Conservation (phyloP, 1,140 invertebrate species). For the Dendrolimus punctatus region DNA sequence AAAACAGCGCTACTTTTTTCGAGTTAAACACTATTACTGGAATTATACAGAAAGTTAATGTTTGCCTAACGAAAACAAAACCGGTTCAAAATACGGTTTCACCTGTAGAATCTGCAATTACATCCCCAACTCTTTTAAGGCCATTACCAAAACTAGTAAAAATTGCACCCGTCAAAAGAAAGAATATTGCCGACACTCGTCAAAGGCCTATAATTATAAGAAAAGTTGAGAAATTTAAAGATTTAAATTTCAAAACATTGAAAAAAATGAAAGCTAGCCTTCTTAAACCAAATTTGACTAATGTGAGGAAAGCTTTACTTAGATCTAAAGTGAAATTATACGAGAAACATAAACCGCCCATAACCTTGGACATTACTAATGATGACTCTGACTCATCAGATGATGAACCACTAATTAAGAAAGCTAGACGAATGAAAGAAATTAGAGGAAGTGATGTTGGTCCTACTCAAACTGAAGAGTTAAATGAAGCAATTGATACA, state of each 20-base stretch:
- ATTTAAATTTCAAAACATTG: too few species aligned
- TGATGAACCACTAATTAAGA: slow-evolving; percentile 50
- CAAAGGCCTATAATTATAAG: slow-evolving; percentile 12
- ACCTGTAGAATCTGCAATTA: slow-evolving; percentile 5
- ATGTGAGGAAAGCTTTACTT: too few species aligned
- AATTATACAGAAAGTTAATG: slow-evolving; percentile 31
- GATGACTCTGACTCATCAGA: slow-evolving; percentile 32
- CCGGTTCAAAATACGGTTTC: neutral
- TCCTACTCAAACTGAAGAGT: too few species aligned
- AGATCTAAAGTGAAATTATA: too few species aligned
- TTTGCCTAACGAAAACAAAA: slow-evolving; percentile 26
- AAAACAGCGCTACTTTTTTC: slow-evolving; percentile 32
- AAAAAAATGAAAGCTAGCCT: too few species aligned
- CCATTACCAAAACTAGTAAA: too few species aligned
- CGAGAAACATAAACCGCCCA: too few species aligned
- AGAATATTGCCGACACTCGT: neutral
- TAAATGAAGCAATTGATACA: too few species aligned
- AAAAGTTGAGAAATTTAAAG: too few species aligned
- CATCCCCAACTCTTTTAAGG: too few species aligned
- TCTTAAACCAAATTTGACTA: too few species aligned
- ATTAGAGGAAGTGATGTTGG: neutral
- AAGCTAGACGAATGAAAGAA: slow-evolving; percentile 25
- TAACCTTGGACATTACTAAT: neutral
- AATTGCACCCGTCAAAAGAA: too few species aligned
- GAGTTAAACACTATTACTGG: slow-evolving; percentile 38